Evolutionary conservation across 2,888 invertebrate genomes (phyloP).

Genomic region (Desoria tigrina): DNA sequence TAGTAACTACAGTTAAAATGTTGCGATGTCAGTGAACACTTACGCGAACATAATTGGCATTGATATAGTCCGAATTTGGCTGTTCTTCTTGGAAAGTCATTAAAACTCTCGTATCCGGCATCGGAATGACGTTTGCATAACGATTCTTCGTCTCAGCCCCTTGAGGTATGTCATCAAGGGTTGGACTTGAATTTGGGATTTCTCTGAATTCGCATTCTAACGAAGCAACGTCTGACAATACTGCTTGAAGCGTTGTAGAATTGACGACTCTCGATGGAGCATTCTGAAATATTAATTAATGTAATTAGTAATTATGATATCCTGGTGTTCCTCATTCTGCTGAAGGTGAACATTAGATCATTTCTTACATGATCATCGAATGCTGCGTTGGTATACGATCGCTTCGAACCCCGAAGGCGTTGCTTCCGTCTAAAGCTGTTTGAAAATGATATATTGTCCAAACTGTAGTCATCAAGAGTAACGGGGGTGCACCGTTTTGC

Average conservation of each 20-base stretch:
- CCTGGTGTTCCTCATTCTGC: neutral
- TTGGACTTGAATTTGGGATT: slow-evolving; percentile 75
- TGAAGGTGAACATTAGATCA: slow-evolving; percentile 7
- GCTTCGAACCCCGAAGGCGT: slow-evolving; percentile 71
- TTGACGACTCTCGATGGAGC: slow-evolving; percentile 74
- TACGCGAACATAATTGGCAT: slow-evolving; percentile 88
- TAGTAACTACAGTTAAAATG: neutral
- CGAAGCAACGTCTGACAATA: slow-evolving; percentile 61
- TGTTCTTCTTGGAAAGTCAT: slow-evolving; percentile 72
- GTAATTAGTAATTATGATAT: neutral
- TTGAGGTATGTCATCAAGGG: slow-evolving; percentile 76
- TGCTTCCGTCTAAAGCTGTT: slow-evolving; percentile 69
- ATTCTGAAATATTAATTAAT: slow-evolving; percentile 58
- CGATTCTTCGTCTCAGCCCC: slow-evolving; percentile 89
- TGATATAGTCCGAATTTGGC: slow-evolving; percentile 84
- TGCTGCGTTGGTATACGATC: slow-evolving; percentile 86
- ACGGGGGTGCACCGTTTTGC: slow-evolving; percentile 86
- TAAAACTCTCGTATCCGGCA: slow-evolving; percentile 84
- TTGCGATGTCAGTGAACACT: slow-evolving; percentile 56
- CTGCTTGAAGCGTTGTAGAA: slow-evolving; percentile 72
- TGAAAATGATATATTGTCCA: slow-evolving; percentile 83
- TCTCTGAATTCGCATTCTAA: slow-evolving; percentile 79
- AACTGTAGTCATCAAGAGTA: slow-evolving; percentile 81
- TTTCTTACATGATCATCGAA: slow-evolving; percentile 79
- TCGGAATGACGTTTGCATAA: slow-evolving; percentile 92